Conservation (phyloP, 2,797 vertebrate species). For the Tokudaia muenninki region DNA sequence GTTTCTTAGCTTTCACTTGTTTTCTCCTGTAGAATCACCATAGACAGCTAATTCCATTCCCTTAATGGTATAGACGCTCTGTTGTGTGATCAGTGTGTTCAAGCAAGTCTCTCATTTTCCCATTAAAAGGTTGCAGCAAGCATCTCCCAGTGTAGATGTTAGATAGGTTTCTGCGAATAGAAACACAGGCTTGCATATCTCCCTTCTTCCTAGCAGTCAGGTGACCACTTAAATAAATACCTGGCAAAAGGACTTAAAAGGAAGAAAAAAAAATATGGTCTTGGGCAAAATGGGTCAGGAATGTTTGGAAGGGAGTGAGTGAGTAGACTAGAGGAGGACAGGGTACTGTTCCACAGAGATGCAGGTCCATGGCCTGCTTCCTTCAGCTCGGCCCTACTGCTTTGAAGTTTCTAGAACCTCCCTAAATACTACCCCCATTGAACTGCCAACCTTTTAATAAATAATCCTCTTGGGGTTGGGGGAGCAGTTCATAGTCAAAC, state of each 20-base stretch:
- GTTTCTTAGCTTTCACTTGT: neutral
- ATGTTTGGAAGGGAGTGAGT: neutral
- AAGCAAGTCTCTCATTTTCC: neutral
- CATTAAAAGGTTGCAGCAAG: neutral
- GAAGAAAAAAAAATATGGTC: too few species aligned
- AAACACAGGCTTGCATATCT: neutral
- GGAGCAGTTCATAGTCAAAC: neutral
- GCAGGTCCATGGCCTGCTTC: neutral
- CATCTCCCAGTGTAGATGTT: neutral
- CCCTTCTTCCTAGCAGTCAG: neutral
- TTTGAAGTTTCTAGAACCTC: neutral
- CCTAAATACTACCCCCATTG: neutral
- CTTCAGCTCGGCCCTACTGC: neutral
- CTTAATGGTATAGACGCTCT: neutral
- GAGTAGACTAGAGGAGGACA: neutral
- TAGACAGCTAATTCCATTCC: neutral
- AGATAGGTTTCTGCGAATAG: conserved; percentile 35
- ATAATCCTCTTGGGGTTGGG: neutral
- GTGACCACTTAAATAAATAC: neutral
- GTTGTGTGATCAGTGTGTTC: neutral
- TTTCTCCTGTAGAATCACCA: neutral
- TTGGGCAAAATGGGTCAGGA: neutral
- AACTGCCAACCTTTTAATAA: neutral
- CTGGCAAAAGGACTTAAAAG: neutral
- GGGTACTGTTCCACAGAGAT: neutral